Evolutionary conservation across 2,797 vertebrate genomes (phyloP).

Genomic region (Centropyge bicolor): DNA sequence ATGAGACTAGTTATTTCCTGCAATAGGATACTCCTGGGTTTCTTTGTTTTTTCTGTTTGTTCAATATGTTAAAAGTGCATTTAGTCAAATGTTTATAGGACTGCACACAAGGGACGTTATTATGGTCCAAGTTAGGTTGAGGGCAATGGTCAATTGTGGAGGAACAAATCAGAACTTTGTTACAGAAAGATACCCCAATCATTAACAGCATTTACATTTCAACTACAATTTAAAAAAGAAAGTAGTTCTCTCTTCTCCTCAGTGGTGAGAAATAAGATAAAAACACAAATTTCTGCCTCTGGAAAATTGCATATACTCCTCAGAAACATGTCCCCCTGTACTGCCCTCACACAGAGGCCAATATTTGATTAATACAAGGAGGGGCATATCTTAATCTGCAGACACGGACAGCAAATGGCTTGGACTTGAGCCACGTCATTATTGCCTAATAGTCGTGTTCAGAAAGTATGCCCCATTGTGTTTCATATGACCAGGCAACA

Average conservation of each 20-base stretch:
- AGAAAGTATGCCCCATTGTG: slow-evolving; percentile 87
- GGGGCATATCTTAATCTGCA: slow-evolving; percentile 83
- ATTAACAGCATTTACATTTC: slow-evolving; percentile 47
- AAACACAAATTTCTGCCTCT: slow-evolving; percentile 19
- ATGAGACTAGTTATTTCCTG: slow-evolving; percentile 92
- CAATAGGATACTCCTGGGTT: slow-evolving; percentile 95
- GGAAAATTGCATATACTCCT: slow-evolving; percentile 36
- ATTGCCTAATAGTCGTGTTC: slow-evolving; percentile 86
- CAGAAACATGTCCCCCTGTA: slow-evolving; percentile 61
- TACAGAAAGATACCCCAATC: slow-evolving; percentile 16
- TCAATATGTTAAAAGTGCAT: slow-evolving; percentile 89
- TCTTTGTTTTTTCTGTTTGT: slow-evolving; percentile 88
- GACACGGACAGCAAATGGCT: slow-evolving; percentile 75
- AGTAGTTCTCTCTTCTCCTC: slow-evolving; percentile 22
- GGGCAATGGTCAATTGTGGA: slow-evolving; percentile 59
- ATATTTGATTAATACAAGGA: slow-evolving; percentile 81
- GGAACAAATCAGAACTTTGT: slow-evolving; percentile 53
- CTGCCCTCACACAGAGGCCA: slow-evolving; percentile 69
- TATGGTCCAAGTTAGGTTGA: slow-evolving; percentile 59
- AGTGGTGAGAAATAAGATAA: slow-evolving; percentile 28
- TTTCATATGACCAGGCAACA: slow-evolving; percentile 83
- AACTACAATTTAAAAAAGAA: slow-evolving; percentile 20
- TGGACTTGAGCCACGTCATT: slow-evolving; percentile 85
- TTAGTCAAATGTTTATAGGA: slow-evolving; percentile 82
- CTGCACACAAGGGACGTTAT: slow-evolving; percentile 72